phyloP scores from a whole-genome alignment of 2,888 invertebrate genomes.

The Oscheius onirici region DNA sequence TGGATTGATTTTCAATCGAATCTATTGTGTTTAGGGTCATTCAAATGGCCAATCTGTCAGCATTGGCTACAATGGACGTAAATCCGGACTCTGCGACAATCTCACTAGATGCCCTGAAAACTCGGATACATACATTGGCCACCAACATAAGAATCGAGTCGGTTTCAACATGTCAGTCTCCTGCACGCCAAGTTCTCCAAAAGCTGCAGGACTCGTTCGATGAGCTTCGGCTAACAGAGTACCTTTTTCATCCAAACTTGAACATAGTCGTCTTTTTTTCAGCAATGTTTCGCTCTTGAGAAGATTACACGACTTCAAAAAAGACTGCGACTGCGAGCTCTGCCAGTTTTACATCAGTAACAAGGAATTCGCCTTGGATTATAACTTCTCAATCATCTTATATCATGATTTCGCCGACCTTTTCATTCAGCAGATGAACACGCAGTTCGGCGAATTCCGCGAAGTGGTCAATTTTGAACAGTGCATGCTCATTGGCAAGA shows the following conservation, averaged over 20 bases:
- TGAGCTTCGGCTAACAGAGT: slow-evolving; percentile 5
- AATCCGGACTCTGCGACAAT: slow-evolving; percentile 1
- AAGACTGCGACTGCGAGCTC: slow-evolving; percentile 23
- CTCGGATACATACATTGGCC: neutral
- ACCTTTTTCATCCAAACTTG: neutral
- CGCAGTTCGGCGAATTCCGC: neutral
- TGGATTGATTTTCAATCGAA: too few relatives aligned
- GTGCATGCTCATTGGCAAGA: neutral
- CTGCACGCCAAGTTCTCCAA: neutral
- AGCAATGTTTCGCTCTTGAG: neutral
- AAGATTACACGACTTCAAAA: slow-evolving; percentile 12
- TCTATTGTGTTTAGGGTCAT: slow-evolving; percentile 1
- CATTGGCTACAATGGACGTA: neutral
- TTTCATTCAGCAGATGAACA: neutral
- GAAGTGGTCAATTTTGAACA: slow-evolving; percentile 17
- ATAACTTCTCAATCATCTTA: neutral
- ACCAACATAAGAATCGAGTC: neutral
- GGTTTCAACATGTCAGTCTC: neutral
- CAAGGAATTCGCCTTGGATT: slow-evolving; percentile 12
- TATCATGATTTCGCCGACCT: neutral
- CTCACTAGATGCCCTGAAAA: neutral
- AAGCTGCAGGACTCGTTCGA: slow-evolving; percentile 22
- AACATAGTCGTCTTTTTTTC: neutral
- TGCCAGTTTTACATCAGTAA: slow-evolving; percentile 16
- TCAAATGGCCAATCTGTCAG: slow-evolving; percentile 13